Base-by-base conservation (phyloP, 1,140 invertebrate genomes). In the Drosophila pectinifera region DNA sequence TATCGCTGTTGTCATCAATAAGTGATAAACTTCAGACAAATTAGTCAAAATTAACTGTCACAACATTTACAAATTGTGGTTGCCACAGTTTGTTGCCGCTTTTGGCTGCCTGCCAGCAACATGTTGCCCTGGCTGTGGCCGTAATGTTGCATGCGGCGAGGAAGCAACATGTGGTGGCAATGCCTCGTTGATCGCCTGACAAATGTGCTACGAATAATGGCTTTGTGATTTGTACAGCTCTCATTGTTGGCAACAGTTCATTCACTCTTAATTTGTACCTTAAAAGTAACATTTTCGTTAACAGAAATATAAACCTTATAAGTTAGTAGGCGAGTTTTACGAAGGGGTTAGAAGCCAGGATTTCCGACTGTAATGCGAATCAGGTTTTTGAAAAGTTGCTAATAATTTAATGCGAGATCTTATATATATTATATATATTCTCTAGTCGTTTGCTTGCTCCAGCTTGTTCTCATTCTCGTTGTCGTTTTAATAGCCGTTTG, bases 21-120 rank as follows among this genome's bases (percentile, higher is more conserved):
- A 85, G 78, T 85, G 83, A 86, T 81, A 65, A 81, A 64, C 78
- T 78, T 54, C 69, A 78, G 78, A 81, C 83, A 82, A 82, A 85
- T 85, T 85, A 78, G 78, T 85, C 82, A 85, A 86, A 86, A 85
- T 86, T 72, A 85, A 86, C 82, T 85, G 78, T 75, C 78, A 78
- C 51, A 70, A 57, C 74, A 75, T 86, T 86, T 61, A 41, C 67
- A 82, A 67, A 64, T 73, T 86, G 82, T 49, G 82, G 82, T 82
- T 70, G 26, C 54, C 7, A 45, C 38, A 64, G 58, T 45, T 43
- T 78, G 76, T 49, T 64, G 75, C 58, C 4, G 14, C 10, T 31
- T 14, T 45, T 70, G 67, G 48, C 39, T 11, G 13, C 1, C 26
- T 4, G 49, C 54, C 61, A 48, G 73, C 64, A 61, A 46, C 61